Evolutionary conservation across 92 coral and sea anemone species (phyloP).

Genomic region (Anthopleura xanthogrammica): DNA sequence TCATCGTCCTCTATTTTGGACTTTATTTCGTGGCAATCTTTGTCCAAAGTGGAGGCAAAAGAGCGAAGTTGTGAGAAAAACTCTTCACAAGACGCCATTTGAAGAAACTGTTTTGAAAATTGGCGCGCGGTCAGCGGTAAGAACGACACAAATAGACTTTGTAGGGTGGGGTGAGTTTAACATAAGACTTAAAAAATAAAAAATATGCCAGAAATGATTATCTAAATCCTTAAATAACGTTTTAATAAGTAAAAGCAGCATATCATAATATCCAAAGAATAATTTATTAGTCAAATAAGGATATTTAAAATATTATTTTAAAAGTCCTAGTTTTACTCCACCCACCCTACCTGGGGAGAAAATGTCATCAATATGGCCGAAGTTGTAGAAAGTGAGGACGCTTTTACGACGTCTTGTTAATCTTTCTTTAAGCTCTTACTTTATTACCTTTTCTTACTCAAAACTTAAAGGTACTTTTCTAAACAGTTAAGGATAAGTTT

Average conservation of each 20-base stretch:
- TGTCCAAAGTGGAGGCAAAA: conserved; percentile 61
- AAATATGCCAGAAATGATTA: not conserved
- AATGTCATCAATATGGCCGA: conserved; percentile 3
- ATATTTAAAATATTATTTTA: not conserved
- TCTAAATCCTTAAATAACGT: not conserved
- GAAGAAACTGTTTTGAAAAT: conserved; percentile 34
- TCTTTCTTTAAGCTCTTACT: not conserved
- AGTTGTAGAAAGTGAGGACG: not conserved
- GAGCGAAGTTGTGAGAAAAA: conserved; percentile 73
- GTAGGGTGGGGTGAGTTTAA: conserved; percentile 18
- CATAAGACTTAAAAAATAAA: not conserved
- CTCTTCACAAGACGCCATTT: conserved; percentile 62
- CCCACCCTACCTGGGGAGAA: conserved; percentile 11
- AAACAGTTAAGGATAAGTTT: not conserved
- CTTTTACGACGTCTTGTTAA: not conserved
- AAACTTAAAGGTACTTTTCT: not conserved
- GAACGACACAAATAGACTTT: no score
- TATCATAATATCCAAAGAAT: not conserved
- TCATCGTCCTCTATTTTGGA: conserved; percentile 54
- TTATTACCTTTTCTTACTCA: not conserved
- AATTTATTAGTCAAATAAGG: not conserved
- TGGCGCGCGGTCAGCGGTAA: conserved; percentile 54
- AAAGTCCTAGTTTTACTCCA: not conserved
- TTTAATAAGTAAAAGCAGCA: not conserved
- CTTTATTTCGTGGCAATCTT: conserved; percentile 67